Conservation (phyloP, 23 tunicate species). For the Oikopleura dioica region DNA sequence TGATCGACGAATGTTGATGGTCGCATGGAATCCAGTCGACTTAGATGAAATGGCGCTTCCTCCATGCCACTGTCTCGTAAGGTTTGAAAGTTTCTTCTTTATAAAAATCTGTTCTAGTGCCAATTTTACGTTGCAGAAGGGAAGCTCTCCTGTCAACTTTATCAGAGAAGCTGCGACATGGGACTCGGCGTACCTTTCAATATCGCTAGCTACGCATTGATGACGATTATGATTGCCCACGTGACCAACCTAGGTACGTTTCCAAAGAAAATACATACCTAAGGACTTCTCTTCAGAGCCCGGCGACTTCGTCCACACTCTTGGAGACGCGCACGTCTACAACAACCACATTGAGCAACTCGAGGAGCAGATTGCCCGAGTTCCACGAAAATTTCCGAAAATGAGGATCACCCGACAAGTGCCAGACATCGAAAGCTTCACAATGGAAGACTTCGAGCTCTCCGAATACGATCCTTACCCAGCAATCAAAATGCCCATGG, state of each 20-base stretch:
- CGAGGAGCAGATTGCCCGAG: slow-evolving; percentile 38
- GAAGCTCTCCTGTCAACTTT: slow-evolving; percentile 72
- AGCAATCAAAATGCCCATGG: slow-evolving; percentile 49
- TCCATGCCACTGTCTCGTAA: slow-evolving; percentile 56
- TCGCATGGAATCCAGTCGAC: slow-evolving; percentile 70
- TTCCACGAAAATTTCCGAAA: slow-evolving; percentile 52
- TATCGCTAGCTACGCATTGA: slow-evolving; percentile 72
- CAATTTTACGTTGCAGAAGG: slow-evolving; percentile 78
- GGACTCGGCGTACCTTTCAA: slow-evolving; percentile 94
- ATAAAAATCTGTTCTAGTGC: not conserved
- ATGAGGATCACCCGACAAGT: slow-evolving; percentile 30
- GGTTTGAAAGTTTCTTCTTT: not conserved
- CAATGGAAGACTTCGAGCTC: slow-evolving; percentile 35
- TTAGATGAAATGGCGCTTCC: slow-evolving; percentile 67
- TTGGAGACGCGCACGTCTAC: slow-evolving; percentile 93
- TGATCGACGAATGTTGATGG: slow-evolving; percentile 72
- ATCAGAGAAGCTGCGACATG: slow-evolving; percentile 89
- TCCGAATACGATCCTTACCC: slow-evolving; percentile 48
- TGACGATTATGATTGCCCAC: slow-evolving; percentile 93
- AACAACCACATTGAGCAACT: slow-evolving; percentile 49
- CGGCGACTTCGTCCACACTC: slow-evolving; percentile 84
- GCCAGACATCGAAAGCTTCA: slow-evolving; percentile 36
- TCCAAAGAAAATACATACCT: no score
- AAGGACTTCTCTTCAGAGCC: slow-evolving; percentile 53
- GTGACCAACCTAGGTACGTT: slow-evolving; percentile 28